A percentile compares a stretch with the other conserved stretches of the same genome.
phyloP scores from a whole-genome alignment of 2,113 vertebrate species.

The Phaethornis superciliosus region DNA sequence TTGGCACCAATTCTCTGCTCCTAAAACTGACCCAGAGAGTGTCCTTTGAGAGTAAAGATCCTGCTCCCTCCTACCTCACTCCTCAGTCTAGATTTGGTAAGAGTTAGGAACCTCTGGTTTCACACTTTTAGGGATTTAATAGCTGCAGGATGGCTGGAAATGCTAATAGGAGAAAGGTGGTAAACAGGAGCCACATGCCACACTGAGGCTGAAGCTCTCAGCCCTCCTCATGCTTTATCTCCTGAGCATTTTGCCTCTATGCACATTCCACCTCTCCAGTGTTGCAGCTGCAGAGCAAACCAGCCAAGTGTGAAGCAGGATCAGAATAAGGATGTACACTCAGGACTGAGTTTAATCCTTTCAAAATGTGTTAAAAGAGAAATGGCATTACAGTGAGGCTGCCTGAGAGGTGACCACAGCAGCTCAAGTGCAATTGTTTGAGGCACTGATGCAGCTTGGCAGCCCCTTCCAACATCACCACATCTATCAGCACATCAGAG shows the following conservation, averaged over 20 bases:
- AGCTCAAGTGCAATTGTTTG: background rate
- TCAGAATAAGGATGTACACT: too few relatives aligned
- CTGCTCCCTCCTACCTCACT: background rate
- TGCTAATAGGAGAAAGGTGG: background rate
- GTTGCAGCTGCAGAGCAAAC: background rate
- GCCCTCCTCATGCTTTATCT: background rate
- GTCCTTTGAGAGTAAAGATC: background rate
- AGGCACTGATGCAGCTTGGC: background rate
- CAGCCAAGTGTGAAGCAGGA: fast-evolving
- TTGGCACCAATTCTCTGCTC: background rate
- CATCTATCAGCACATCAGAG: background rate
- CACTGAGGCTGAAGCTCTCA: background rate
- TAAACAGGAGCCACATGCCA: background rate
- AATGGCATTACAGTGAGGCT: background rate
- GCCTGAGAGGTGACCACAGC: background rate
- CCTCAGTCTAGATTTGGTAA: fast-evolving
- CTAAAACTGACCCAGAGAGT: background rate
- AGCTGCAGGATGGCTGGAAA: background rate
- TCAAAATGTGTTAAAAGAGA: background rate
- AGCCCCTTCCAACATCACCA: background rate
- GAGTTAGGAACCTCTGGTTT: background rate
- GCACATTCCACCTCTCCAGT: too few relatives aligned
- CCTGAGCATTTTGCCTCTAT: background rate
- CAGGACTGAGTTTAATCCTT: background rate
- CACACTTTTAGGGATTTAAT: background rate